Percentiles rank a stretch among this genome's conserved stretches.
Evolutionary conservation across 2,113 vertebrate genomes (phyloP).

Genomic region (Corythornis vintsioides): DNA sequence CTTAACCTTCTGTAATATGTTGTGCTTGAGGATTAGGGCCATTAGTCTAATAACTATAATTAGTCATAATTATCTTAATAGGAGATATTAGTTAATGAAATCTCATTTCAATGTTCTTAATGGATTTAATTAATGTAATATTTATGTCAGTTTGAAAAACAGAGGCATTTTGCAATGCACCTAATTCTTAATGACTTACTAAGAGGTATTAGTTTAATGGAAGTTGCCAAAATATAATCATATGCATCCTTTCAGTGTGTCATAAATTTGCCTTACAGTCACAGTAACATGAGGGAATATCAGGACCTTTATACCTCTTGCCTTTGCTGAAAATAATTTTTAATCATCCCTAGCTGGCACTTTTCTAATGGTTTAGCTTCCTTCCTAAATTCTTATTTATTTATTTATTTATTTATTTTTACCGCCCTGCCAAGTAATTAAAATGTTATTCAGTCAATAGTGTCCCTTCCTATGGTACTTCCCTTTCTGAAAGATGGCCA

Average conservation of each 20-base stretch:
- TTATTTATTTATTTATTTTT: not conserved
- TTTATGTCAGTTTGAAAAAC: slow-evolving; percentile 64
- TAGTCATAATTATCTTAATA: slow-evolving; percentile 79
- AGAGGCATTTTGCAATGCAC: slow-evolving; percentile 15
- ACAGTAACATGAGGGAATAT: not conserved
- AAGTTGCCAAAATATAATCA: slow-evolving; percentile 8
- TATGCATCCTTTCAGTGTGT: not conserved
- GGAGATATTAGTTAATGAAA: slow-evolving; percentile 77
- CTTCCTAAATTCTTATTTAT: not conserved
- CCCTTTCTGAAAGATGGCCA: not conserved
- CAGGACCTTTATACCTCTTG: not conserved
- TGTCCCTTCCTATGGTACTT: not conserved
- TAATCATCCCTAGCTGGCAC: not conserved
- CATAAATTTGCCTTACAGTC: not conserved
- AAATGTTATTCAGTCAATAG: not conserved
- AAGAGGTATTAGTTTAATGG: slow-evolving; percentile 3
- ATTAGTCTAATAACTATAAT: slow-evolving; percentile 80
- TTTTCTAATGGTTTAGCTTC: not conserved
- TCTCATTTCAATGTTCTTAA: slow-evolving; percentile 70
- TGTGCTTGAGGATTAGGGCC: slow-evolving; percentile 72
- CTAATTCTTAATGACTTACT: slow-evolving; percentile 12
- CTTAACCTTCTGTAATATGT: slow-evolving; percentile 73
- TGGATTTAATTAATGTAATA: slow-evolving; percentile 75
- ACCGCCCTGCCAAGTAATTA: not conserved
- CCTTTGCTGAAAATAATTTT: not conserved